phyloP scores from a whole-genome alignment of 2,797 vertebrate genomes.

The Vipera ursinii region DNA sequence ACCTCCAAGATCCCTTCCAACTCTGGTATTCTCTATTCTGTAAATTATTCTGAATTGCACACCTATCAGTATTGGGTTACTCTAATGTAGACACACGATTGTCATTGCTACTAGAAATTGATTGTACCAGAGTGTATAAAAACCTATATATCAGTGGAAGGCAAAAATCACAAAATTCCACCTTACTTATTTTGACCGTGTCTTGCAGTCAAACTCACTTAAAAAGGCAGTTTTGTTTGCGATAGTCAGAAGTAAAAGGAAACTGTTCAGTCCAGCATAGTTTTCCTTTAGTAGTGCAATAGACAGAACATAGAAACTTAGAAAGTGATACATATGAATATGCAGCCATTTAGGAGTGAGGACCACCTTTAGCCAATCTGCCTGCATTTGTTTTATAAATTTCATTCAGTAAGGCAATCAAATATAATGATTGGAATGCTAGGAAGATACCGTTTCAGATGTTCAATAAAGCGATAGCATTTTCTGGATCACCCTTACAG shows the following conservation, averaged over 20 bases:
- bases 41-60: background rate
- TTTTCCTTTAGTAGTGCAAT: conserved; percentile 6
- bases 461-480: background rate
- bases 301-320: background rate
- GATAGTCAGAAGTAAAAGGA: background rate
- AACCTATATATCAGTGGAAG: conserved; percentile 10
- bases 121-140: background rate
- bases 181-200: background rate
- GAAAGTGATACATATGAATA: conserved; percentile 3
- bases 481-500: background rate
- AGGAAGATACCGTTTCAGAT: background rate
- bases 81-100: background rate
- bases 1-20: background rate
- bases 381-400: background rate
- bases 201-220: background rate
- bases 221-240: background rate
- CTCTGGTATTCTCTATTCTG: background rate
- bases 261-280: background rate
- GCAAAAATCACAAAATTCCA: background rate
- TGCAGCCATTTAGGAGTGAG: background rate
- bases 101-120: background rate
- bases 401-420: background rate
- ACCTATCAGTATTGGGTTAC: background rate
- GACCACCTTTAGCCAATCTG: background rate
- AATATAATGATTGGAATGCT: background rate